phyloP scores from a whole-genome alignment of 2,797 vertebrate species.

The Todus mexicanus region DNA sequence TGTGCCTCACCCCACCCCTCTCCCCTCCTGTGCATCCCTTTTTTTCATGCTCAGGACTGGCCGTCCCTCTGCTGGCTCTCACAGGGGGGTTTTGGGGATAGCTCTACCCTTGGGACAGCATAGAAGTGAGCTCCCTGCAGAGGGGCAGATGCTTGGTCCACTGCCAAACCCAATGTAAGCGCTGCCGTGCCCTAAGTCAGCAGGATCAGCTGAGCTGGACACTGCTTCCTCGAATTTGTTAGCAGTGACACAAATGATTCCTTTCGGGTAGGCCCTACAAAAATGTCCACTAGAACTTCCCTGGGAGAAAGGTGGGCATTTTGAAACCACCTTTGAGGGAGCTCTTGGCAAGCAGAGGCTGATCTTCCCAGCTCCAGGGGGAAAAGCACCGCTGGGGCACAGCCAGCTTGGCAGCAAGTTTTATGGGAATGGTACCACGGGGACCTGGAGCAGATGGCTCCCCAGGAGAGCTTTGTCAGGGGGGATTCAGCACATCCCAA shows the following conservation, averaged over 20 bases:
- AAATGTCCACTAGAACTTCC: not conserved
- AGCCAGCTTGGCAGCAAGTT: not conserved
- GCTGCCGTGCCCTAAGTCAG: not conserved
- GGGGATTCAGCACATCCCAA: not conserved
- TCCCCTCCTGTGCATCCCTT: not conserved
- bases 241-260: not conserved
- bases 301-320: not conserved
- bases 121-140: not conserved
- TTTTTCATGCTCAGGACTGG: accelerated
- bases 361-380: not conserved
- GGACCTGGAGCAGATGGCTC: slow-evolving; percentile 35
- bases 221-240: accelerated
- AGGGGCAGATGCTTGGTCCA: not conserved
- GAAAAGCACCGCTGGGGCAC: not conserved
- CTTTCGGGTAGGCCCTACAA: not conserved
- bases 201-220: not conserved
- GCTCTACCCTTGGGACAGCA: not conserved
- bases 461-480: not conserved
- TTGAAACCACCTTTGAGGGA: not conserved
- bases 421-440: not conserved
- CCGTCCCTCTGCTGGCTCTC: not conserved
- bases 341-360: not conserved
- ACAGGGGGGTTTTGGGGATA: accelerated
- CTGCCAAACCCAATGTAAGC: accelerated
- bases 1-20: accelerated